A percentile compares a stretch with the other conserved stretches of the same genome.
Evolutionary conservation across 2,888 invertebrate species (phyloP).

Genomic region (Anthophora plumipes): DNA sequence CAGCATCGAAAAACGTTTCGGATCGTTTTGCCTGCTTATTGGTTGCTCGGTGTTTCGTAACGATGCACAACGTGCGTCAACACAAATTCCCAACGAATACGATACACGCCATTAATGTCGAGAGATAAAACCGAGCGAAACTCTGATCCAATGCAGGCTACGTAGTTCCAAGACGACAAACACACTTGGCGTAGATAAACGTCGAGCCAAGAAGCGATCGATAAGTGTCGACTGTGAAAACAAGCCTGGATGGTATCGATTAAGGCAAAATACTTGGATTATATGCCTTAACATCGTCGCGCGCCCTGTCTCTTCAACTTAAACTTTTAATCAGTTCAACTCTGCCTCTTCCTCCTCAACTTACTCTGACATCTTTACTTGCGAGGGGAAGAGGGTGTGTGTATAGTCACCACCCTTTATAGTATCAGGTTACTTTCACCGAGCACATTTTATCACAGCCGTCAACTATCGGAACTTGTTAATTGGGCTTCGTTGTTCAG

Average conservation of each 20-base stretch:
- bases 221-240: constrained; percentile 25
- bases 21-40: too few species aligned
- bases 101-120: neutral
- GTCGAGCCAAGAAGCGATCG: constrained; percentile 12
- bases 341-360: too few species aligned
- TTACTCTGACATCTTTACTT: too few species aligned
- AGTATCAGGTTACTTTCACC: too few species aligned
- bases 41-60: constrained; percentile 15
- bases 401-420: too few species aligned
- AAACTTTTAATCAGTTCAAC: too few species aligned
- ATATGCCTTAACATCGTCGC: neutral
- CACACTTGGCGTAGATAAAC: neutral
- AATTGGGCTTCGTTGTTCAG: too few species aligned
- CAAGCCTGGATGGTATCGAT: constrained; percentile 5
- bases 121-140: constrained; percentile 18
- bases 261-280: neutral
- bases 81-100: constrained; percentile 24
- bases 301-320: too few species aligned
- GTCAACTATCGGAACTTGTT: too few species aligned
- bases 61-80: neutral
- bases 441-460: too few species aligned
- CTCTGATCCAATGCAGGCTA: neutral
- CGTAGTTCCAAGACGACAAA: constrained; percentile 21
- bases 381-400: too few species aligned
- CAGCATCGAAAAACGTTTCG: constrained; percentile 8